Percentiles rank a stretch among this genome's conserved stretches.
These are phyloP conservation scores for Trichonephila inaurata DNA, from an alignment of 1,140 invertebrate genomes.

Conservation along the genomic window DNA sequence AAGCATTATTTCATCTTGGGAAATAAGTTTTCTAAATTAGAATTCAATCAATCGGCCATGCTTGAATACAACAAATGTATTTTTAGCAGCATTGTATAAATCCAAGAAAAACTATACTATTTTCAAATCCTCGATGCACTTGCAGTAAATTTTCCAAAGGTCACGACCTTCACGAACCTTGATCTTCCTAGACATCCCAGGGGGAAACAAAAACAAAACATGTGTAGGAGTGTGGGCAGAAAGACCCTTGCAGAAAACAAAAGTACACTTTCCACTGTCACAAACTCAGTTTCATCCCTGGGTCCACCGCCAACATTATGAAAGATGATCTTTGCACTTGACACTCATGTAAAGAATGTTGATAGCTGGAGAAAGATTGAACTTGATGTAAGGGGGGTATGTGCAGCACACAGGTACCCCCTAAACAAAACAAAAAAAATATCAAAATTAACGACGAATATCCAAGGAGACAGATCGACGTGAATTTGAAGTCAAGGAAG, in stretches of 20 bases:
- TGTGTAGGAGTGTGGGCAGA: background rate
- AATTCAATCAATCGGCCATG: too few species aligned
- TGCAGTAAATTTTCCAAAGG: background rate
- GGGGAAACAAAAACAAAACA: background rate
- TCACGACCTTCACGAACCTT: background rate
- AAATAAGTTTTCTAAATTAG: too few species aligned
- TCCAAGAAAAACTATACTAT: background rate
- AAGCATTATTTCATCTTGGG: too few species aligned
- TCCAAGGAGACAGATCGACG: constrained; percentile 17
- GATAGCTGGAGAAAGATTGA: constrained; percentile 44
- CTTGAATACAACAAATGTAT: too few species aligned
- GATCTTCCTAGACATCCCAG: background rate
- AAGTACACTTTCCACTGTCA: background rate
- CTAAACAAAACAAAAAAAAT: background rate
- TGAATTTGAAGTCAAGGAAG: constrained; percentile 42
- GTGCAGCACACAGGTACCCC: background rate
- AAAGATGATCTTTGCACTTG: constrained; percentile 63
- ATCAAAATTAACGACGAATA: background rate
- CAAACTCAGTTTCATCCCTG: constrained; percentile 39
- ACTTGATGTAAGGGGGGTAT: background rate
- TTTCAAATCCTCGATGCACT: background rate
- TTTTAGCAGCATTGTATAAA: too few species aligned
- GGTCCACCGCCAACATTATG: background rate
- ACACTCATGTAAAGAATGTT: constrained; percentile 64
- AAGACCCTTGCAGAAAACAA: background rate